Evolutionary conservation across 2,797 vertebrate species (phyloP), one percentile per base, ranked within the genome.

Genomic region (Myotis findleyi): DNA sequence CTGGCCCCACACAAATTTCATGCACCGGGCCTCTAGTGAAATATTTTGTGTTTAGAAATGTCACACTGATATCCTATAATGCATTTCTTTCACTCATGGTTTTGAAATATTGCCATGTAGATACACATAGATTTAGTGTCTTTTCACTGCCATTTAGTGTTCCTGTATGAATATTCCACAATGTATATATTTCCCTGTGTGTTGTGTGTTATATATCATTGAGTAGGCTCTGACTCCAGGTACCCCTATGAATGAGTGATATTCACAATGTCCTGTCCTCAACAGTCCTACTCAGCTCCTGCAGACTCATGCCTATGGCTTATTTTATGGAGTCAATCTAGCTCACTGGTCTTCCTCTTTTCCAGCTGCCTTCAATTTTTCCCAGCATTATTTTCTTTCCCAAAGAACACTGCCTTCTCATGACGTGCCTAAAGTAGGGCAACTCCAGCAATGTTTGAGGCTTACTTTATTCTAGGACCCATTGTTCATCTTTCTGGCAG

Each of bases 41-140:
- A 47, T 47, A 57, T 84, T 95, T 64, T 80, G 25, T 84, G 66
- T 89, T 96, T 89, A 85, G n/a, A 95, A 89, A 83, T 57, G 44
- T 38, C 68, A 96, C 38, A 49, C 2, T 91, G 62, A 93, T 69
- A 95, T 69, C 89, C 16, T 91, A 11, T 49, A 93, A 81, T 3
- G 82, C 76, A 68, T 18, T 94, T 95, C 33, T 27, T 95, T 95
- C n/a, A 89, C 36, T 89, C 76, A 89, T 59, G 51, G 30, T 79
- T 91, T 30, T 93, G 81, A 95, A 91, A 92, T 36, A 55, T 4
- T 91, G 27, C 14, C 36, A 77, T 20, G 25, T 20, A 69, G 44
- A 72, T 44, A 17, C 17, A 86, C 23, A 76, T 2, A 79, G 25
- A 94, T 64, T 36, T 77, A 66, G 49, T 33, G 20, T 77, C 47